phyloP scores from a whole-genome alignment of 1,140 invertebrate genomes.

The Lepidurus apus region DNA sequence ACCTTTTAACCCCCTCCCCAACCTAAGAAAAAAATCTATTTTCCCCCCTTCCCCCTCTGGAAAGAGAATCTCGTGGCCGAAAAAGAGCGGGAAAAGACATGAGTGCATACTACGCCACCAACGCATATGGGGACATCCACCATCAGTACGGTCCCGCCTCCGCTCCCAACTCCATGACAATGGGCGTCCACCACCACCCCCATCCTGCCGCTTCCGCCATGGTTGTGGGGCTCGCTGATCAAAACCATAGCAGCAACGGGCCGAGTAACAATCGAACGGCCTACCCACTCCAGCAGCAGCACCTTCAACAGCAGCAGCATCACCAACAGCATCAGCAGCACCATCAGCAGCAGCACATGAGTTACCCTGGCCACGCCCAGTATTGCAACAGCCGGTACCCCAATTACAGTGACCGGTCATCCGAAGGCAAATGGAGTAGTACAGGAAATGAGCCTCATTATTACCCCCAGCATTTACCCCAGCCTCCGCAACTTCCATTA shows the following conservation, averaged over 20 bases:
- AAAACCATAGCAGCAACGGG: neutral
- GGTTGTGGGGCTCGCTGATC: neutral
- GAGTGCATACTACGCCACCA: conserved; percentile 12
- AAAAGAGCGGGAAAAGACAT: neutral
- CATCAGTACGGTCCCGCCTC: conserved; percentile 5
- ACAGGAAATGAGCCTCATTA: conserved; percentile 6
- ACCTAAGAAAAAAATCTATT: neutral
- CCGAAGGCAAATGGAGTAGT: conserved; percentile 20
- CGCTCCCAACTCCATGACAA: conserved; percentile 15
- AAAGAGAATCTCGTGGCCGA: neutral
- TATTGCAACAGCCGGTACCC: conserved; percentile 24
- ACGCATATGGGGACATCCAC: conserved; percentile 9
- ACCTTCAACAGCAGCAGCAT: conserved; percentile 25
- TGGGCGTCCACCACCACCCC: conserved; percentile 3
- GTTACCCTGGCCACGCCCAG: neutral
- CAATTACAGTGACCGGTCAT: conserved; percentile 23
- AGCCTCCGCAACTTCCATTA: neutral
- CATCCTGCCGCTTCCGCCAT: conserved; percentile 2
- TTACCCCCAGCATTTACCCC: neutral
- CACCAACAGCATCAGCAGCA: conserved; percentile 20
- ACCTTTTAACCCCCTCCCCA: neutral
- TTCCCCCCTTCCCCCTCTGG: neutral
- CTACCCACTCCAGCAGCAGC: conserved; percentile 21
- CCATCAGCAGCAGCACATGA: conserved; percentile 24
- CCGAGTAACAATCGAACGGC: conserved; percentile 21